Conservation (phyloP, 2,113 vertebrate species). For the Daboia siamensis region DNA sequence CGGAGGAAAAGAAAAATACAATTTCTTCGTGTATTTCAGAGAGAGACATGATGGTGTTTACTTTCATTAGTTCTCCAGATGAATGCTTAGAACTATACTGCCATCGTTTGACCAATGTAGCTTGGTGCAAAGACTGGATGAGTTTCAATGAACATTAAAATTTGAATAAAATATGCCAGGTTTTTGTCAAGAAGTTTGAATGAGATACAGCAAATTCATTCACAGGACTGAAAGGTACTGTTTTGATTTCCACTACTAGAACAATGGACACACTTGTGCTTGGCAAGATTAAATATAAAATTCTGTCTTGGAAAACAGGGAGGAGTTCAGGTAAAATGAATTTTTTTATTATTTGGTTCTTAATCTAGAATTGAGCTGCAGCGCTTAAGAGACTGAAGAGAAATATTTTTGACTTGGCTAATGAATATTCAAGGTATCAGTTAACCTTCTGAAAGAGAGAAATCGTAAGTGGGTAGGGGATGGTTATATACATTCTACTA, state of each 20-base stretch:
- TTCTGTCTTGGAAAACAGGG: background rate
- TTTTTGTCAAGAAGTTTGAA: background rate
- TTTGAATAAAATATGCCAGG: background rate
- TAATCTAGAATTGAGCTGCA: too few species aligned
- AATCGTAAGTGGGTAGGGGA: background rate
- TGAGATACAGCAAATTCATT: background rate
- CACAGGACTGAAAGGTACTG: too few species aligned
- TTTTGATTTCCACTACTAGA: background rate
- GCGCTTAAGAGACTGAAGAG: too few species aligned
- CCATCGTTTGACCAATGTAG: conserved; percentile 4
- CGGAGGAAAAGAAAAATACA: background rate
- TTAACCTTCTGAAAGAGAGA: background rate
- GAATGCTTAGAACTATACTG: conserved; percentile 10
- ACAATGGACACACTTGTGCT: background rate
- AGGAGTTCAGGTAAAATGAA: background rate
- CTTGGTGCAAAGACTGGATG: background rate
- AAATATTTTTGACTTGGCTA: background rate
- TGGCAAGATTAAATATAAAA: background rate
- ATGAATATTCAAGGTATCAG: background rate
- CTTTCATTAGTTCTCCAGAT: background rate
- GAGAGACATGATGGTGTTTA: background rate
- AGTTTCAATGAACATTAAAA: background rate
- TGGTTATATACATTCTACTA: background rate
- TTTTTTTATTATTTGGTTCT: background rate
- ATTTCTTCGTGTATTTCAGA: background rate